Conservation (phyloP, 2,113 vertebrate genomes). For the Syrrhaptes paradoxus region DNA sequence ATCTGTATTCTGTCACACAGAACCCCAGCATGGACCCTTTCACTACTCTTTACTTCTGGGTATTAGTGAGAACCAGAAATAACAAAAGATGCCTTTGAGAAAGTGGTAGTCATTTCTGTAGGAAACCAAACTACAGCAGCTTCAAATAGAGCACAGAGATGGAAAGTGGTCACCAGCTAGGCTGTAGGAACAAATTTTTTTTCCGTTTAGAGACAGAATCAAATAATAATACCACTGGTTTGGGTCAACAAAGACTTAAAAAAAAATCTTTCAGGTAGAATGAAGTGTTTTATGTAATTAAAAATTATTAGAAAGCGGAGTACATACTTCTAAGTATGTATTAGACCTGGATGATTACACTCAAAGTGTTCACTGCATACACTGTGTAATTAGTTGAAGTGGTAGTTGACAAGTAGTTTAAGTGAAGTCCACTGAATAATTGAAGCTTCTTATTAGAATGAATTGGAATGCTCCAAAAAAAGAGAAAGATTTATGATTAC, state of each 20-base stretch:
- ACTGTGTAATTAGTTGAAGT: constrained; percentile 48
- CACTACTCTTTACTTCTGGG: background rate
- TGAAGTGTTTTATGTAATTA: constrained; percentile 37
- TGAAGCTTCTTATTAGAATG: constrained; percentile 29
- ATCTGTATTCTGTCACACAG: background rate
- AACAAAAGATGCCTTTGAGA: background rate
- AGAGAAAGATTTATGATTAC: background rate
- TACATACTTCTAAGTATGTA: constrained; percentile 14
- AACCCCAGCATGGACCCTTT: background rate
- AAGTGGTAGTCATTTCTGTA: background rate
- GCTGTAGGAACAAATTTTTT: background rate
- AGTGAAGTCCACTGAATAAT: constrained; percentile 36
- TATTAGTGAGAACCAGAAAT: background rate
- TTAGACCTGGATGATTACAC: constrained; percentile 37
- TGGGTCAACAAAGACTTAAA: background rate
- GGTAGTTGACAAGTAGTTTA: constrained; percentile 55
- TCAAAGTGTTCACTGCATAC: background rate
- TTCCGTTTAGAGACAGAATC: background rate
- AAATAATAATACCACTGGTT: background rate
- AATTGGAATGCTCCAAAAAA: background rate
- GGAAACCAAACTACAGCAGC: background rate
- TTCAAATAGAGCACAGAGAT: background rate
- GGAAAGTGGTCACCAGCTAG: background rate
- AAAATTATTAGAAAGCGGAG: constrained; percentile 5
- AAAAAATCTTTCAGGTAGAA: background rate